These are phyloP conservation scores for Hiodon tergisus DNA, from an alignment of 2,113 vertebrate species.

Conservation along the genomic window DNA sequence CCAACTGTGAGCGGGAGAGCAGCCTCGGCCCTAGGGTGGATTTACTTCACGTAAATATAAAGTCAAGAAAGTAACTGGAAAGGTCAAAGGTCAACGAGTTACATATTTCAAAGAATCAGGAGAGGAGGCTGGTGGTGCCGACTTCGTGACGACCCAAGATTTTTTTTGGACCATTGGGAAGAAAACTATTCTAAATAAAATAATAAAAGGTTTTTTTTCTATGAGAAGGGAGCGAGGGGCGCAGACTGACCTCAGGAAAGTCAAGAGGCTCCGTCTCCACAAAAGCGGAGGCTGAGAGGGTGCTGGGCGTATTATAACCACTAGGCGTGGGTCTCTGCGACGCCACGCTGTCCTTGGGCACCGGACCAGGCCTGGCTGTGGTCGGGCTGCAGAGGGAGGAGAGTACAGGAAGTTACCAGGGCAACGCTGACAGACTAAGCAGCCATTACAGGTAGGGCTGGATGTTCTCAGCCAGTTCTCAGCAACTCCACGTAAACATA, in stretches of 20 bases:
- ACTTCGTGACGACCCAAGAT: background rate
- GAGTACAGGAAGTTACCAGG: too few relatives aligned
- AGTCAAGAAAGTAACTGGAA: too few relatives aligned
- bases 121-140: too few relatives aligned
- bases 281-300: background rate
- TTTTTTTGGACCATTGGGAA: background rate
- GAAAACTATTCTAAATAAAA: background rate
- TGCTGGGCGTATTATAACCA: constrained; percentile 46
- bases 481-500: too few relatives aligned
- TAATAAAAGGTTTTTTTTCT: background rate
- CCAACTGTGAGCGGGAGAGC: too few relatives aligned
- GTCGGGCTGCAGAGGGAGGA: constrained; percentile 43
- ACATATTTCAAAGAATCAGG: too few relatives aligned
- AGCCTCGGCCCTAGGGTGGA: too few relatives aligned
- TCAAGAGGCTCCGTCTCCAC: constrained; percentile 49
- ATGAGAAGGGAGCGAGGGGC: background rate
- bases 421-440: too few relatives aligned
- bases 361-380: constrained; percentile 46
- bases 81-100: too few relatives aligned
- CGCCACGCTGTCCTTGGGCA: background rate
- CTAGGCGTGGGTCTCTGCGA: constrained; percentile 33
- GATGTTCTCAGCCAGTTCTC: too few relatives aligned
- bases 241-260: constrained; percentile 63
- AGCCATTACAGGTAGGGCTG: too few relatives aligned
- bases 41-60: too few relatives aligned